Evolutionary conservation across 1,140 invertebrate species (phyloP).

Genomic region (Laupala kohalensis): DNA sequence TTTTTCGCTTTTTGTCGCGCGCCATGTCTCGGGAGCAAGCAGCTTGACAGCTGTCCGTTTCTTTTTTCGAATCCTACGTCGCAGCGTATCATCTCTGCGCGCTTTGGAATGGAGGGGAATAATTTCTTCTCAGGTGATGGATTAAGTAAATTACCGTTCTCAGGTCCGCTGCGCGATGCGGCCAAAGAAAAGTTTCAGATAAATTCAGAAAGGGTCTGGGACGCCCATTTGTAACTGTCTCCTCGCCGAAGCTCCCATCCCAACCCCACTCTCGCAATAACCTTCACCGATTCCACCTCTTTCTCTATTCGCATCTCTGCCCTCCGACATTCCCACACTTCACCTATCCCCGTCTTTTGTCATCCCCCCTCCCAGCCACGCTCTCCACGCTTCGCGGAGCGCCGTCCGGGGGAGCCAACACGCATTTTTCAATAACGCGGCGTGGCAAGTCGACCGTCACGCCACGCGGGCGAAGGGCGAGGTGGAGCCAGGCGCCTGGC

Average conservation of each 20-base stretch:
- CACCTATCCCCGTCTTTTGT: neutral
- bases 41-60: neutral
- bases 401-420: neutral
- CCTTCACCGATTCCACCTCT: neutral
- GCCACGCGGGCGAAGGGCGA: neutral
- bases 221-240: neutral
- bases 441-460: neutral
- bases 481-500: too few relatives aligned
- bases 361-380: too few relatives aligned
- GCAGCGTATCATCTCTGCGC: neutral
- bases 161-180: neutral
- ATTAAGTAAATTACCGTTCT: neutral
- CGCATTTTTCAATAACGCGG: neutral
- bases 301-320: too few relatives aligned
- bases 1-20: neutral
- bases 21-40: neutral
- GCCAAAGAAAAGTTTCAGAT: neutral
- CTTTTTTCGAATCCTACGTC: neutral
- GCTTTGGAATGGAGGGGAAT: neutral
- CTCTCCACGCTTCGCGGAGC: neutral
- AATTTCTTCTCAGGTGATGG: neutral
- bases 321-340: too few relatives aligned
- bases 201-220: neutral
- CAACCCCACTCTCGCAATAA: neutral
- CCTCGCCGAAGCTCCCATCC: neutral